phyloP scores from a whole-genome alignment of 2,113 vertebrate species.

The Leuciscus idus region DNA sequence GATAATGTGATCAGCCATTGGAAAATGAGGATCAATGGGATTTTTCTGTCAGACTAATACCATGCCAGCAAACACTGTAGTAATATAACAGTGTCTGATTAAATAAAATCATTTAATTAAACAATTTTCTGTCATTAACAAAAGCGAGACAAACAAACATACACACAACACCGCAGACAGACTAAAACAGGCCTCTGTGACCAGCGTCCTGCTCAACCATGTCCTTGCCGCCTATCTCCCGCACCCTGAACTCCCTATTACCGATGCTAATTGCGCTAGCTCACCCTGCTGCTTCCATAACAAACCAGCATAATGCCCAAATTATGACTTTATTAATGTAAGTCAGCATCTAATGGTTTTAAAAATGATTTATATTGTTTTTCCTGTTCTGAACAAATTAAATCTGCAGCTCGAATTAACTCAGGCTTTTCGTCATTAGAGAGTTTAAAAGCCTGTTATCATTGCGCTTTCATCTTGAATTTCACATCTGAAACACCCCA shows the following conservation, averaged over 20 bases:
- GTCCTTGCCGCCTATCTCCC: slow-evolving; percentile 58
- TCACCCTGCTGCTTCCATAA: slow-evolving; percentile 99
- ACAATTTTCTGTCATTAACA: slow-evolving; percentile 25
- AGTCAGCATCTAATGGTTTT: slow-evolving; percentile 99
- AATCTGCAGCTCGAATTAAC: slow-evolving; percentile 99
- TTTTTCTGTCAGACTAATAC: slow-evolving; percentile 15
- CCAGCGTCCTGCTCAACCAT: slow-evolving; percentile 43
- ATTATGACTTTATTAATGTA: slow-evolving; percentile 99
- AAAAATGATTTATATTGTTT: slow-evolving; percentile 99
- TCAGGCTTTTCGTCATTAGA: slow-evolving; percentile 96
- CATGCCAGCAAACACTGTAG: slow-evolving; percentile 1
- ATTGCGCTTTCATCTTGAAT: slow-evolving; percentile 92
- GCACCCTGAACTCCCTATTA: slow-evolving; percentile 97
- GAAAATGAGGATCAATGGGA: slow-evolving; percentile 14
- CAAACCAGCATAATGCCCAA: slow-evolving; percentile 99
- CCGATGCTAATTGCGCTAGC: slow-evolving; percentile 99
- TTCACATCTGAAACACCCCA: slow-evolving; percentile 84
- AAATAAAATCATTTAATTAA: slow-evolving; percentile 31
- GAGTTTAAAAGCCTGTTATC: slow-evolving; percentile 95
- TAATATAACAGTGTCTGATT: not conserved
- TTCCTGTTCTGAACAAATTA: slow-evolving; percentile 99
- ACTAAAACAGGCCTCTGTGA: slow-evolving; percentile 51
- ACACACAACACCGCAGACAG: slow-evolving; percentile 27
- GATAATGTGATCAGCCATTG: slow-evolving; percentile 1
- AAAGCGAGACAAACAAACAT: slow-evolving; percentile 29